Base-by-base conservation (phyloP, 2,888 invertebrate genomes). In the Drosophila phalerata region DNA sequence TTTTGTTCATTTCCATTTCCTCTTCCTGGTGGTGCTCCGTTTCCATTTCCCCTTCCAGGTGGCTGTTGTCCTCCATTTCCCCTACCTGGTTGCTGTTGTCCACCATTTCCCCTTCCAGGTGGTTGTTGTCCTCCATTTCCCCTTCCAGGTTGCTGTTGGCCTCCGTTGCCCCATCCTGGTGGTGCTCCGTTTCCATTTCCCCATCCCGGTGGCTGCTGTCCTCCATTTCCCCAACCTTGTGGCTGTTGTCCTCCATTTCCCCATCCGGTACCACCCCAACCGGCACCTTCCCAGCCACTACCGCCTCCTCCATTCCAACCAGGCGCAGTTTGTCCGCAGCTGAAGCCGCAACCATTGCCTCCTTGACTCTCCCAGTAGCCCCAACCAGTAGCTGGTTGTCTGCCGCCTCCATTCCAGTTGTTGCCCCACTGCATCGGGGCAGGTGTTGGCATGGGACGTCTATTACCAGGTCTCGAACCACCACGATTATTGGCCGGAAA, bases 261-360 rank as follows among this genome's bases (percentile, higher is more conserved):
- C 48, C 58, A 71, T n/a, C 65, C 68, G 1, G 6, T 15, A n/a
- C 6, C 0, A 0, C 5, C 45, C 25, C 34, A 34, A 4, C 22
- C 22, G 22, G 22, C 22, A 22, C 22, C 22, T 22, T 22, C 22
- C 22, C 22, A 22, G 22, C 22, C 22, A 45, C 22, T 4, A 45
- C 47, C 47, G 6, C 17, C 34, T 37, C 15, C 17, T 15, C 32
- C 52, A 40, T 53, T 37, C 84, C 87, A 71, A 5, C 73, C 74
- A n/a, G 62, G 62, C 1, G 49, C 2, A 40, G 15, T 11, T 40
- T 28, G 28, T 15, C 42, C 53, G 9, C 43, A 43, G 8, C 10
- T 53, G 6, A 30, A 40, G 5, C 22, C 55, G 10, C 87, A 69
- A 3, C 73, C 75, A 15, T 32, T 22, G 30, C 17, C 30, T 13